Base-by-base conservation (phyloP, 2,888 invertebrate genomes). In the Andrena flavipes region DNA sequence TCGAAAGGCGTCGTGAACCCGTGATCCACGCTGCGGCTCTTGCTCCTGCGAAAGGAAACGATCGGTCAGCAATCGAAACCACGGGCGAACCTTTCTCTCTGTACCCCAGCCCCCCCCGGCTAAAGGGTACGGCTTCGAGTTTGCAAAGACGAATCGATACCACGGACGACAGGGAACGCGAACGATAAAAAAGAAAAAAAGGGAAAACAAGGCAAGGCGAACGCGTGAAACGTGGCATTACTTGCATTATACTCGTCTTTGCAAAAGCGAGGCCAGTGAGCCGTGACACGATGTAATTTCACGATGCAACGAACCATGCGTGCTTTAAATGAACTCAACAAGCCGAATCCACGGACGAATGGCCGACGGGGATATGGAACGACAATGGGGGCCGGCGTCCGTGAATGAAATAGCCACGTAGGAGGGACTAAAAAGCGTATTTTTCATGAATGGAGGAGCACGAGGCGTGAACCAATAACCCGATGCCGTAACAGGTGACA, bases 21-120 rank as follows among this genome's bases (percentile, higher is more conserved):
- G 95, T 98, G 98, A 95, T 98, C 98, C 91, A 98, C 98, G 91
- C 98, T 98, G 91, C 97, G 96, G 94, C 98, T 98, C 95, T 98
- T 98, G 94, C 97, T 98, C 97, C 98, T 98, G 96, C 49, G 87
- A 87, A 77, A 79, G 33, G 42, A 62, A 59, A 71, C 62, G 73
- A n/a, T 73, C 20, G 26, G 59, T 60, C 51, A 78, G 51, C 54
- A 67, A 82, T 56, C 62, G 29, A 70, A 62, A 26, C 42, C 42
- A 73, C 10, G 23, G 49, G 1, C 2, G 7, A 2, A n/a, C 30
- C 5, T 73, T 42, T 20, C 33, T 16, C 20, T 10, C 8, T 20
- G 10, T 29, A 3, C 13, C 26, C n/a, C 23, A 20, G 10, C 42
- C 6, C 42, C 6, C 7, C 62, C 54, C n/a, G 30, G 49, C 29